Base-by-base conservation (phyloP, 2,888 invertebrate genomes). In the Polymixis flavicincta region DNA sequence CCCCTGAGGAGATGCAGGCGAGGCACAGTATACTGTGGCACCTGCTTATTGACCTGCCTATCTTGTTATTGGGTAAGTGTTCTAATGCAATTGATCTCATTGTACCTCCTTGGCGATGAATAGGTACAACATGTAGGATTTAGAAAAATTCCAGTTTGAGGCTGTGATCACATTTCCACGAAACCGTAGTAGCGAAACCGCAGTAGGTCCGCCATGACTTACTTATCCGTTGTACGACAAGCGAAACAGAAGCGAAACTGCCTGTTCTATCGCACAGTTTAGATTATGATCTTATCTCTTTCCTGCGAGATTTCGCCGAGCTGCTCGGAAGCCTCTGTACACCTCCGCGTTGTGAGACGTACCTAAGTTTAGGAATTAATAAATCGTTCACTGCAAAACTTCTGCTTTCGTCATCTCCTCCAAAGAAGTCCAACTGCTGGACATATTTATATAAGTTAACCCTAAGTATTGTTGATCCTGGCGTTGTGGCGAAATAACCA, bases 11-110 rank as follows among this genome's bases (percentile, higher is more conserved):
- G 90, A 96, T 96, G 96, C 96, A 96, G 92, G 95, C 95, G 57
- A 92, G 96, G 52, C 95, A 94, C 89, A 92, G 94, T 82, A 83
- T 92, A 76, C 91, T 92, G 90, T 96, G 96, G 96, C 95, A 95
- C 80, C 86, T 96, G 77, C 93, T 96, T 32, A 92, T 96, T 7
- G 96, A 96, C 78, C 91, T 96, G 63, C 96, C 96, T 19, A 95
- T 96, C 82, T 86, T 96, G 28, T 88, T 96, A 60, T 87, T 96
- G 42, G 96, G 96, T 96, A 89, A 94, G 95, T 89, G 14, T 13
- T 60, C 0, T n/a, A 14, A 22, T 50, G 19, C 19, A 50, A 50
- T 50, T 17, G 17, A 50, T 50, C 50, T 17, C 19, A 50, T 6
- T 19, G 17, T 50, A 50, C 7, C 50, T 50, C 19, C 50, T 50